Conservation (phyloP, 2,888 invertebrate genomes). For the Clostera curtula region DNA sequence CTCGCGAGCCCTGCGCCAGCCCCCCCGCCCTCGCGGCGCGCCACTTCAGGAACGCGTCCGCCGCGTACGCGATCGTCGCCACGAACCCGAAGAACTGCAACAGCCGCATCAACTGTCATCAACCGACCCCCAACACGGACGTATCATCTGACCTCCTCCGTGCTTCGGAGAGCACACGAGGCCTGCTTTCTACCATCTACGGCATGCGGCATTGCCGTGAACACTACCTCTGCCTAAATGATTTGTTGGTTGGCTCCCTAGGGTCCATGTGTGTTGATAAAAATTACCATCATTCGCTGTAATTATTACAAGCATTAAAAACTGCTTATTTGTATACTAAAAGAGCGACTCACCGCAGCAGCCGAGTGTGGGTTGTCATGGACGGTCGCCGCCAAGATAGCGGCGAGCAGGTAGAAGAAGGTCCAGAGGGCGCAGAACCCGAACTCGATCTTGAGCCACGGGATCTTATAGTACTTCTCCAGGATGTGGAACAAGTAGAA, state of each 20-base stretch:
- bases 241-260: no score
- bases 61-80: constrained; percentile 85
- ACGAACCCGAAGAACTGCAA: constrained; percentile 90
- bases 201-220: no score
- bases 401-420: constrained; percentile 83
- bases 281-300: no score
- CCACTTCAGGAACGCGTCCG: constrained; percentile 87
- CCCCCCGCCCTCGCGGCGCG: constrained; percentile 78
- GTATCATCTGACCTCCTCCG: no score
- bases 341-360: constrained; percentile 79
- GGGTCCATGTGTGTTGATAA: no score
- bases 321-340: constrained; percentile 8
- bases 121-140: no score
- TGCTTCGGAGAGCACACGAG: no score
- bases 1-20: constrained; percentile 82
- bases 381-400: constrained; percentile 79
- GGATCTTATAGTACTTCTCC: constrained; percentile 88
- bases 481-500: constrained; percentile 90
- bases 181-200: no score
- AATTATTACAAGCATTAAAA: no score
- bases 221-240: no score
- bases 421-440: constrained; percentile 84
- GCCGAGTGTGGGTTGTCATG: constrained; percentile 76
- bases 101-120: constrained; percentile 14
- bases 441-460: constrained; percentile 90